Evolutionary conservation across 2,797 vertebrate genomes (phyloP).

Genomic region (Halcyon chelicuti): DNA sequence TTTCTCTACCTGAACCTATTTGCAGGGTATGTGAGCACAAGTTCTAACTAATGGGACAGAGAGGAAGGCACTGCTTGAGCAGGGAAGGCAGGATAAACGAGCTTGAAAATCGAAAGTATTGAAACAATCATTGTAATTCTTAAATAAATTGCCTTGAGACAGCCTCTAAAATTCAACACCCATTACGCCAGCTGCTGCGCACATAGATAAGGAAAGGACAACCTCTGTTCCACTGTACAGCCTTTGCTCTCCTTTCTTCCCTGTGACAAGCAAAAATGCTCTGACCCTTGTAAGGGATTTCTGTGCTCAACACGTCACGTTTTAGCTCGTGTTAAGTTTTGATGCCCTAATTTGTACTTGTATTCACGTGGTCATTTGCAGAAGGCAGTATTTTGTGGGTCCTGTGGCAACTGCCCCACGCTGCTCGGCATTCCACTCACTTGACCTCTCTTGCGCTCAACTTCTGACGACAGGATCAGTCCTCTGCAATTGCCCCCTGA

Average conservation of each 20-base stretch:
- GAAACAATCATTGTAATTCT: neutral
- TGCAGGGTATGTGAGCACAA: neutral
- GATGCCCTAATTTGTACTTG: neutral
- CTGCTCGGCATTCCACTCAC: neutral
- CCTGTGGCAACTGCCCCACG: neutral
- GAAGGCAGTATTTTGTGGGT: neutral
- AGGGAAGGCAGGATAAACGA: neutral
- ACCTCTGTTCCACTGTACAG: neutral
- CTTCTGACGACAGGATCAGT: neutral
- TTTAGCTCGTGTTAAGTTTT: neutral
- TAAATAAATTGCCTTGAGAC: neutral
- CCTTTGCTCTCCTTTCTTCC: neutral
- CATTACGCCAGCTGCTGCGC: neutral
- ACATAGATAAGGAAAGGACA: neutral
- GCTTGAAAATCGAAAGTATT: neutral
- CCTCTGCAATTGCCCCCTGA: neutral
- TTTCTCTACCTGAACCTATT: slow-evolving; percentile 1
- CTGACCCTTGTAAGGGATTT: neutral
- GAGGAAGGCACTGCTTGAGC: neutral
- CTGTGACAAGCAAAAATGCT: neutral
- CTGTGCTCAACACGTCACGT: neutral
- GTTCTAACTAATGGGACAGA: neutral
- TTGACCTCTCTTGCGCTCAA: neutral
- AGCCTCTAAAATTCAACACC: neutral
- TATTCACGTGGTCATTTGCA: neutral